Evolutionary conservation across 2,888 invertebrate species (phyloP), one percentile per base, ranked within the genome.

Genomic region (Nezara viridula): DNA sequence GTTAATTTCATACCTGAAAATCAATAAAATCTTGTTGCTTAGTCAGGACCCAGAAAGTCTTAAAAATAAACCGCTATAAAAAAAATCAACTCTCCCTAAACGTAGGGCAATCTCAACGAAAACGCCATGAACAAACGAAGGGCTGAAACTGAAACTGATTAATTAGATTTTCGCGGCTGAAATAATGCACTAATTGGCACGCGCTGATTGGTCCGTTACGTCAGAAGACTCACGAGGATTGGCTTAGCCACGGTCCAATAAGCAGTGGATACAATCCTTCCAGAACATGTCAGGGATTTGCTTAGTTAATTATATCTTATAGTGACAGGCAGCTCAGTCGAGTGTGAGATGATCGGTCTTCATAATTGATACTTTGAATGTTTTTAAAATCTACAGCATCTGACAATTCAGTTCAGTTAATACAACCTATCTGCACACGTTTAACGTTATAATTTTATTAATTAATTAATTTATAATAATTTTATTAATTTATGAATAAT

Each of bases 161-260:
- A 81, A 47, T 47, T 47, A 81, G 81, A 81, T 47, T 81, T 44
- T 81, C 81, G 44, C 40, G 81, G 81, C 81, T 47, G 81, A 81
- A 81, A 81, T 81, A 81, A 81, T 44, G n/a, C 44, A 81, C 44
- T 81, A 81, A 81, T 81, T 47, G 44, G 81, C 81, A 37, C 81
- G 12, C 24, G 44, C 81, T 81, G 81, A 81, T 81, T 81, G 44
- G 81, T 47, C 32, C 37, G 66, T 73, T 73, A 37, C 37, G 32
- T 73, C 66, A 73, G 66, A 37, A 73, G 66, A 73, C 66, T 73
- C 66, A 37, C 66, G 37, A 73, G 66, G 66, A 73, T 73, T 73
- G 66, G 66, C 66, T 73, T 73, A 73, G 32, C 21, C 66, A 73
- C 37, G 66, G 66, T 6, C 66, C 66, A 73, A 81, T 81, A n/a